These are phyloP conservation scores for Spisula subtruncata DNA, from an alignment of 2,888 invertebrate species.

Conservation along the genomic window DNA sequence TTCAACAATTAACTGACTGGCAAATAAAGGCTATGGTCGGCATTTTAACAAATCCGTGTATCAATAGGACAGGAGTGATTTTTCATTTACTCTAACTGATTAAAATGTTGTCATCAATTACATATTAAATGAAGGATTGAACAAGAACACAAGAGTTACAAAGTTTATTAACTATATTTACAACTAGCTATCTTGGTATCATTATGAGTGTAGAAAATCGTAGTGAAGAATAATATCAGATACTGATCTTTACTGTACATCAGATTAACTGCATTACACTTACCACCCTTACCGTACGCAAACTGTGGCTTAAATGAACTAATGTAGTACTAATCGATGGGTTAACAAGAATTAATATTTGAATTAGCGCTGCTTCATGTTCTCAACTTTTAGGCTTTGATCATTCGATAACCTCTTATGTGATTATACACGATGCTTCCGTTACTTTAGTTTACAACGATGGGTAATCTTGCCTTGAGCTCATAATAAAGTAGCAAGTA, in stretches of 20 bases:
- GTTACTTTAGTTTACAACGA: background rate
- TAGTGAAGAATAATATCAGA: background rate
- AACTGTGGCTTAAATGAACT: background rate
- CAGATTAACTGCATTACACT: background rate
- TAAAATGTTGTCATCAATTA: too few relatives aligned
- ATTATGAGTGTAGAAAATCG: too few relatives aligned
- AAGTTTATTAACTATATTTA: background rate
- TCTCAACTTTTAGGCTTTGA: background rate
- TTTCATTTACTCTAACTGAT: too few relatives aligned
- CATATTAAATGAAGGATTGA: too few relatives aligned
- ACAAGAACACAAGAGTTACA: background rate
- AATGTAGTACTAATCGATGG: background rate
- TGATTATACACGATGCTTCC: background rate
- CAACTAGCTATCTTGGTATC: background rate
- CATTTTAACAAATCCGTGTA: too few relatives aligned
- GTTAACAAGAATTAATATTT: too few relatives aligned
- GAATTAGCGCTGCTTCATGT: background rate
- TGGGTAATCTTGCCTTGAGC: background rate
- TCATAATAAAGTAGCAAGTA: background rate
- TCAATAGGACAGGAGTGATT: too few relatives aligned
- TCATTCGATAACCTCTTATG: background rate
- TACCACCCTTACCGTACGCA: background rate
- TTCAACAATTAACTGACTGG: too few relatives aligned
- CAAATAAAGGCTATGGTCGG: too few relatives aligned
- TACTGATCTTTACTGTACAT: background rate